Base-by-base conservation (phyloP, 37 sponge, comb jelly and placozoan species). In the Eunapius fragilis region DNA sequence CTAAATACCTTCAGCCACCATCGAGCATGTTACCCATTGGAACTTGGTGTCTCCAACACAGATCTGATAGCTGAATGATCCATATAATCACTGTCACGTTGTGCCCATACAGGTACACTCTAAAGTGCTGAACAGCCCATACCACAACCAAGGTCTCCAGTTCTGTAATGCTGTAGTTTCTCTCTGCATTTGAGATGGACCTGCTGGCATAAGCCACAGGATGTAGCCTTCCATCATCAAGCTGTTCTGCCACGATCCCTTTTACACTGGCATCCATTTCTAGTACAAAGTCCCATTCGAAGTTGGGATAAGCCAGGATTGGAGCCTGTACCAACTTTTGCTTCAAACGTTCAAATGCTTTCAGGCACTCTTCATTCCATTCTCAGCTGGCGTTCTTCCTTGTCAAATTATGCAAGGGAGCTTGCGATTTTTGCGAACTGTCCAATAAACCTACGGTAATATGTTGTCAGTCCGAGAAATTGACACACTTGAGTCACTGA, bases 31-130 rank as follows among this genome's bases (percentile, higher is more conserved):
- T 87, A 83, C 31, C 85, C 92, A 71, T 72, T 82, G 5, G 85
- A 88, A 67, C 69, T 88, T 22, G 92, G 88, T 9, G 87, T 91
- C 85, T 83, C 80, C 70, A 91, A 73, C 3, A 91, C 72, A n/a
- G 88, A 87, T 37, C 86, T 91, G n/a, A 91, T 80, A 14, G 92
- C 92, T 4, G 92, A 91, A 58, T 91, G 92, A 41, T 92, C 88
- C n/a, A n/a, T 7, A 85, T 92, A 28, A 36, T 75, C n/a, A 92
- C 81, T 0, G 45, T 84, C 36, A 92, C 92, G 0, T 80, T 37
- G 41, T 80, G 67, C 11, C 85, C 88, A 85, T 87, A 87, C 72
- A 88, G 81, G 76, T 88, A 88, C 3, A 81, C 76, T 23, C 37
- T 86, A 33, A 81, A 92, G n/a, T 85, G 87, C 25, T 27, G 76